Percentiles rank a stretch among this genome's conserved stretches.
Evolutionary conservation across 2,888 invertebrate genomes (phyloP).

Genomic region (Cryptocephalus moraei): DNA sequence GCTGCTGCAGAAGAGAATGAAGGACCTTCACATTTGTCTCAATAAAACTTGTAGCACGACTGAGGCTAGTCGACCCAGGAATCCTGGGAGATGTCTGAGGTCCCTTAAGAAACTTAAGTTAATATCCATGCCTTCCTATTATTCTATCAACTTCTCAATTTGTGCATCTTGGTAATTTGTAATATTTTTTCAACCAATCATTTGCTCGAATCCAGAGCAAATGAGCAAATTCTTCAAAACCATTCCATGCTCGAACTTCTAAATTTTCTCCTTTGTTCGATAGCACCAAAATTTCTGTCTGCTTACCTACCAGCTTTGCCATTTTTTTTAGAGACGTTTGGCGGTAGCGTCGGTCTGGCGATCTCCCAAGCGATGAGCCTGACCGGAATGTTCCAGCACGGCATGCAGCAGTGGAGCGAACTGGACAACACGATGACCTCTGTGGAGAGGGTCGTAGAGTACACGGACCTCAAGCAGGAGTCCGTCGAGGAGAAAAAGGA

Average conservation of each 20-base stretch:
- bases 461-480: constrained; percentile 28
- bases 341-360: constrained; percentile 34
- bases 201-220: not conserved
- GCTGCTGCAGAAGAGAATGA: no score
- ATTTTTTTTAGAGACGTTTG: constrained; percentile 26
- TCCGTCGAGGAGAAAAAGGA: constrained; percentile 49
- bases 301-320: not conserved
- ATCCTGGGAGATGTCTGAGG: no score
- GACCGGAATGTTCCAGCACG: constrained; percentile 68
- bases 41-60: no score
- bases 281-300: not conserved
- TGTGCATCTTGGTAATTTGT: no score
- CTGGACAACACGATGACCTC: constrained; percentile 72
- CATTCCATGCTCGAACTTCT: no score
- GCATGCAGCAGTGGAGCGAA: constrained; percentile 49
- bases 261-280: not conserved
- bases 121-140: no score
- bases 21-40: no score
- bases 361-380: constrained; percentile 34
- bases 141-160: no score
- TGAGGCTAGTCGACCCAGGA: no score
- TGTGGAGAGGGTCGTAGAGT: constrained; percentile 64
- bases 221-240: no score
- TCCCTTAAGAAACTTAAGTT: no score
- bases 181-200: no score